Base-by-base conservation (phyloP, 2,797 vertebrate species). In the Steatocranus sp. region DNA sequence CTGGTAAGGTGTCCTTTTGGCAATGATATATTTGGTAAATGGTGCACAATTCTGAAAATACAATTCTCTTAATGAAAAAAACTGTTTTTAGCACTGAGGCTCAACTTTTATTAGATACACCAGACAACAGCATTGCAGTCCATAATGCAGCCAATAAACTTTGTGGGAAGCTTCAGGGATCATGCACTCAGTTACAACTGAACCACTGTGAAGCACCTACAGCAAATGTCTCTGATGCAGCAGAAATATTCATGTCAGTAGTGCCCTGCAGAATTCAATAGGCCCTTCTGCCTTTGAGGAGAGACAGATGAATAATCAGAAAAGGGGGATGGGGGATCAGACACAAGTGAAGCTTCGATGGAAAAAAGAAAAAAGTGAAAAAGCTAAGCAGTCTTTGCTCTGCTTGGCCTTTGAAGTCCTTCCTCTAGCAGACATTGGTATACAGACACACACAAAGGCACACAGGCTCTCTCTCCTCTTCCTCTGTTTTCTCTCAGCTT, bases 171-270 rank as follows among this genome's bases (percentile, higher is more conserved):
- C 92, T 94, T 83, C 76, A 20, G 81, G 92, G 86, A 88, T 89
- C 82, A 82, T 86, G 85, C 74, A 87, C 87, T 94, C 93, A 92
- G 92, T 95, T 94, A 92, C 82, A 75, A 86, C 34, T 48, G 87
- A 83, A 88, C 81, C 87, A 80, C 85, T 85, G 84, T 6, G 58
- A 89, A 86, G 88, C 89, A 80, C 80, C 63, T 81, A 88, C 89
- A 91, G 92, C 82, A 38, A 93, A 78, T 15, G 89, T 84, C 88
- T 95, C 90, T 95, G 93, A 94, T 94, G 93, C 92, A 92, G 93
- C 92, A 95, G 93, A 95, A 95, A 95, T 94, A 96, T 96, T 95
- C 90, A 95, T 94, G 91, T 89, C 91, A 92, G 91, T 78, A 82
- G 84, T 93, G 90, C 91, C 91, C 93, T 89, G 82, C 89, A 94